A percentile compares a stretch with the other conserved stretches of the same genome.
Evolutionary conservation across 2,888 invertebrate species (phyloP).

Genomic region (Augochlorella aurata): DNA sequence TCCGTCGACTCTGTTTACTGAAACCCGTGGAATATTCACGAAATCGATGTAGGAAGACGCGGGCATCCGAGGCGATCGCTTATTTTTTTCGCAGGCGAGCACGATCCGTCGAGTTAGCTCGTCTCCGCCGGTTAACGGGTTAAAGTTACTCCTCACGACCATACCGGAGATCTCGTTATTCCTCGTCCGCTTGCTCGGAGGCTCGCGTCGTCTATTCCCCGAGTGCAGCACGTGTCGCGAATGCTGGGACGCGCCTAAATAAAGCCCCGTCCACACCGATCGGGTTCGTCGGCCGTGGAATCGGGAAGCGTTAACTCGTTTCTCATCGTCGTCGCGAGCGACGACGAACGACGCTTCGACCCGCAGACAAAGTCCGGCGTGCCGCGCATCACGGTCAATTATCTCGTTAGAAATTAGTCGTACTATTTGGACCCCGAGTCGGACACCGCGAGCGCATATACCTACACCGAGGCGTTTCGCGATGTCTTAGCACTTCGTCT

Average conservation of each 20-base stretch:
- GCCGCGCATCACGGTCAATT: not conserved
- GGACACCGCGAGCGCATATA: slow-evolving; percentile 36
- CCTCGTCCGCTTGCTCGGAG: slow-evolving; percentile 4
- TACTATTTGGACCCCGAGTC: slow-evolving; percentile 38
- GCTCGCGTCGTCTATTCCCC: slow-evolving; percentile 12
- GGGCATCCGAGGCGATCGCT: not conserved
- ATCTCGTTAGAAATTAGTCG: slow-evolving; percentile 29
- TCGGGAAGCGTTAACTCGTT: not conserved
- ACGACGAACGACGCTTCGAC: not conserved
- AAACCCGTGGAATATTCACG: not conserved
- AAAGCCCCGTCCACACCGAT: slow-evolving; percentile 26
- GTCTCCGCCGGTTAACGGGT: not conserved
- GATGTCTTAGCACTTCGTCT: slow-evolving; percentile 64
- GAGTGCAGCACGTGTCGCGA: slow-evolving; percentile 44
- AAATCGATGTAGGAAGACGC: not conserved
- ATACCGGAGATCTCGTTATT: slow-evolving; percentile 16
- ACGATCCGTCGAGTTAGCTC: not conserved
- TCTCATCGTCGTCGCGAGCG: not conserved
- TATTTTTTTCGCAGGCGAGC: not conserved
- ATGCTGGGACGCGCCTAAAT: slow-evolving; percentile 31
- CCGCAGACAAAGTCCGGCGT: not conserved
- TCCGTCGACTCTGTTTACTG: not conserved
- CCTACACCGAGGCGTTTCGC: slow-evolving; percentile 37
- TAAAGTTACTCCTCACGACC: slow-evolving; percentile 5
- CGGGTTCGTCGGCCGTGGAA: not conserved